Conservation (phyloP, 2,888 invertebrate species). For the Lomographa bimaculata region DNA sequence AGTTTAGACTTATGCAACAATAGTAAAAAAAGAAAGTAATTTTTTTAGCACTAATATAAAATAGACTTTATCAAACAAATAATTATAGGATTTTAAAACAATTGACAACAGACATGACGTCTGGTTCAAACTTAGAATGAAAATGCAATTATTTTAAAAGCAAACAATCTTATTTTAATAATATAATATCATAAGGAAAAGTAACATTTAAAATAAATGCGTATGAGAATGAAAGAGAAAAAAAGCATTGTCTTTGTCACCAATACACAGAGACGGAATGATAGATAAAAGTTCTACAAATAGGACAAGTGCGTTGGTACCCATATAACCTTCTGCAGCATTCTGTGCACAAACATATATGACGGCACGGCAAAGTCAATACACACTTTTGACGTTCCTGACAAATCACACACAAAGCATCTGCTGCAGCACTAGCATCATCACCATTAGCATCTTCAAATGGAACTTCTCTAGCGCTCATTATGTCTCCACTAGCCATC, state of each 20-base stretch:
- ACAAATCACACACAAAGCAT: slow-evolving; percentile 80
- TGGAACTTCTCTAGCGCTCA: slow-evolving; percentile 43
- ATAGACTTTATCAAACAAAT: no score
- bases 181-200: no score
- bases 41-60: no score
- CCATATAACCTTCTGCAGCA: slow-evolving; percentile 75
- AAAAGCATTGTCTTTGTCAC: slow-evolving; percentile 43
- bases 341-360: slow-evolving; percentile 80
- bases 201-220: slow-evolving; percentile 25
- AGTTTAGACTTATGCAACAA: no score
- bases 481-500: slow-evolving; percentile 55
- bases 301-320: slow-evolving; percentile 78
- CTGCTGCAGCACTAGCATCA: slow-evolving; percentile 45
- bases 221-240: slow-evolving; percentile 22
- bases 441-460: slow-evolving; percentile 47
- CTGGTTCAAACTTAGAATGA: no score
- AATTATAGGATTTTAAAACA: no score
- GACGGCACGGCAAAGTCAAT: slow-evolving; percentile 80
- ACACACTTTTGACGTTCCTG: slow-evolving; percentile 82
- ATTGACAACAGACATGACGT: no score
- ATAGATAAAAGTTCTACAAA: slow-evolving; percentile 81
- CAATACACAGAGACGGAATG: slow-evolving; percentile 82
- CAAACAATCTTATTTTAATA: no score
- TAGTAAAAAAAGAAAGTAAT: no score
- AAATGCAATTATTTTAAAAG: no score